Evolutionary conservation across 2,113 vertebrate genomes (phyloP).

Genomic region (Chrysemys picta): DNA sequence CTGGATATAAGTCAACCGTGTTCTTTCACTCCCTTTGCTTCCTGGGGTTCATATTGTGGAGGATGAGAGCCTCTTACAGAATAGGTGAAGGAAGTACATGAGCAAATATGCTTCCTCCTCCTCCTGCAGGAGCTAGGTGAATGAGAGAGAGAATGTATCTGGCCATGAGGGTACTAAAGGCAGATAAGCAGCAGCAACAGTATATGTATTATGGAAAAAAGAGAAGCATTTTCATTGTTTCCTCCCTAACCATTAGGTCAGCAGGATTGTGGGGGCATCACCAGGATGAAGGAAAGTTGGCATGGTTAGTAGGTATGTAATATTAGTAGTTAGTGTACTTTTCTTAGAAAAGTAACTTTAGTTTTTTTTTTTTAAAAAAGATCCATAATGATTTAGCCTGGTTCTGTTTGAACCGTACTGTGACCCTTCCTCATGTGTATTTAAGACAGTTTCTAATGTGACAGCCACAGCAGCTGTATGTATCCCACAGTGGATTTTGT

Average conservation of each 20-base stretch:
- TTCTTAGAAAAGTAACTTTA: not conserved
- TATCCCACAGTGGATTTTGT: not conserved
- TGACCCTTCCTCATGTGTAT: not conserved
- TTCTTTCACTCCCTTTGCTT: conserved; percentile 5
- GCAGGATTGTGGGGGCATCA: not conserved
- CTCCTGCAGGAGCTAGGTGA: conserved; percentile 32
- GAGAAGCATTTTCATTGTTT: conserved; percentile 29
- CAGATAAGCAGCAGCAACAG: conserved; percentile 2
- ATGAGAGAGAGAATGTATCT: conserved; percentile 39
- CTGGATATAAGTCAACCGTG: not conserved
- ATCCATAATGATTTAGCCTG: not conserved
- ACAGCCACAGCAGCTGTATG: not conserved
- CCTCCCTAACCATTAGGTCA: not conserved
- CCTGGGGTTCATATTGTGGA: not conserved
- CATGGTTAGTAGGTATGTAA: not conserved
- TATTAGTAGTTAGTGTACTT: not conserved
- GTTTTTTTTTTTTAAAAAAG: not conserved
- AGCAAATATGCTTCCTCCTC: conserved; percentile 17
- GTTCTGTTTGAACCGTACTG: not conserved
- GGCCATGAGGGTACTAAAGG: not conserved
- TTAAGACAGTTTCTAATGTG: not conserved
- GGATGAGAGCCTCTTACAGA: not conserved
- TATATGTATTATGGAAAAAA: not conserved
- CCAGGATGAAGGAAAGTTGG: fast-evolving
- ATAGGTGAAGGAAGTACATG: conserved; percentile 32